Conservation (phyloP, 2,888 invertebrate species). For the Shargacucullia verbasci region DNA sequence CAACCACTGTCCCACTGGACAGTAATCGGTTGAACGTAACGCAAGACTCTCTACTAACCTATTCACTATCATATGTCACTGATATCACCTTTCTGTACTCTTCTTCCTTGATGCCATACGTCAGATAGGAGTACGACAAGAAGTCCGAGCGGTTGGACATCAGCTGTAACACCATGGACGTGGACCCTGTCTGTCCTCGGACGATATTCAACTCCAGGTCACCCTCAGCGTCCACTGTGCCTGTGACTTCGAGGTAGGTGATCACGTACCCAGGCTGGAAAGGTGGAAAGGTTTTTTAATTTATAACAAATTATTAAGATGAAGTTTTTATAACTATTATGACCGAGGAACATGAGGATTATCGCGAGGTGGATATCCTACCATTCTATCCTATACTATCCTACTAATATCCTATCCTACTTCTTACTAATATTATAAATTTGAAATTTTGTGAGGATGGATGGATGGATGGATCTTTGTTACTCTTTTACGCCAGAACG, state of each 20-base stretch:
- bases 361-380: too few species aligned
- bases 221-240: slow-evolving; percentile 70
- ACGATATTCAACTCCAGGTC: slow-evolving; percentile 75
- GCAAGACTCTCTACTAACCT: slow-evolving; percentile 63
- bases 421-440: too few species aligned
- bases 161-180: slow-evolving; percentile 77
- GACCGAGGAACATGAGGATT: too few species aligned
- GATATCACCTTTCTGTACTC: slow-evolving; percentile 83
- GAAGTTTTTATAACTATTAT: too few species aligned
- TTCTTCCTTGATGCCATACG: slow-evolving; percentile 79
- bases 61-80: slow-evolving; percentile 60
- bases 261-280: slow-evolving; percentile 78
- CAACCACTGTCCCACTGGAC: too few species aligned
- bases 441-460: too few species aligned
- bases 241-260: slow-evolving; percentile 76
- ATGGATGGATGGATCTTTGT: too few species aligned
- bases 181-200: slow-evolving; percentile 74
- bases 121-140: slow-evolving; percentile 76
- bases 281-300: too few species aligned
- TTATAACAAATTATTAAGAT: too few species aligned
- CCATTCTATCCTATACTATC: too few species aligned
- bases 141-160: slow-evolving; percentile 82
- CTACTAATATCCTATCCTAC: too few species aligned
- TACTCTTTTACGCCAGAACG: too few species aligned
- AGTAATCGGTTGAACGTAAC: neutral